phyloP scores from a whole-genome alignment of 2,113 vertebrate genomes.

The Saccopteryx bilineata region DNA sequence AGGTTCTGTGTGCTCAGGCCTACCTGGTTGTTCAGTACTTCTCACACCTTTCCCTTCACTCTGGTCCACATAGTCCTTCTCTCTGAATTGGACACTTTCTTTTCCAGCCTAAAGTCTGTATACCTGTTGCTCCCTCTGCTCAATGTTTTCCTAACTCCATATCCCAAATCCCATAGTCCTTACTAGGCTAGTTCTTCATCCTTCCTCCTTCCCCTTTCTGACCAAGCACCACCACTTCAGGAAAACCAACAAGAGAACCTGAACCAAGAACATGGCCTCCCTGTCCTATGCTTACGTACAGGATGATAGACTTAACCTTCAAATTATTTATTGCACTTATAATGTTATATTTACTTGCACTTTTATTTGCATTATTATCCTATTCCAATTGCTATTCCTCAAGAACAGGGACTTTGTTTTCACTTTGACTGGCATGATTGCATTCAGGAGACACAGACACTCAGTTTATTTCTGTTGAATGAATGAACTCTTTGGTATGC shows the following conservation, averaged over 20 bases:
- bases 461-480: not conserved
- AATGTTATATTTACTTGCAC: not conserved
- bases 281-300: not conserved
- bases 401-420: not conserved
- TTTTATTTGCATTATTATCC: constrained; percentile 5
- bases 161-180: not conserved
- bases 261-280: not conserved
- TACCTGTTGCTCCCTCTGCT: not conserved
- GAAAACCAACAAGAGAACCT: not conserved
- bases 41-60: not conserved
- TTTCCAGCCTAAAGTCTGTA: not conserved
- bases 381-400: not conserved
- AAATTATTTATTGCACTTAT: not conserved
- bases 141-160: not conserved
- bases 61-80: not conserved
- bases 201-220: not conserved
- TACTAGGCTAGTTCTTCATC: not conserved
- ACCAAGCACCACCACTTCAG: not conserved
- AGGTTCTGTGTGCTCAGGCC: not conserved
- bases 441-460: not conserved
- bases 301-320: not conserved
- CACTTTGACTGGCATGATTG: not conserved
- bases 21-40: not conserved
- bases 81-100: not conserved
- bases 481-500: not conserved